phyloP scores from a whole-genome alignment of 2,797 vertebrate genomes.

The Schizopygopsis pylzovi region DNA sequence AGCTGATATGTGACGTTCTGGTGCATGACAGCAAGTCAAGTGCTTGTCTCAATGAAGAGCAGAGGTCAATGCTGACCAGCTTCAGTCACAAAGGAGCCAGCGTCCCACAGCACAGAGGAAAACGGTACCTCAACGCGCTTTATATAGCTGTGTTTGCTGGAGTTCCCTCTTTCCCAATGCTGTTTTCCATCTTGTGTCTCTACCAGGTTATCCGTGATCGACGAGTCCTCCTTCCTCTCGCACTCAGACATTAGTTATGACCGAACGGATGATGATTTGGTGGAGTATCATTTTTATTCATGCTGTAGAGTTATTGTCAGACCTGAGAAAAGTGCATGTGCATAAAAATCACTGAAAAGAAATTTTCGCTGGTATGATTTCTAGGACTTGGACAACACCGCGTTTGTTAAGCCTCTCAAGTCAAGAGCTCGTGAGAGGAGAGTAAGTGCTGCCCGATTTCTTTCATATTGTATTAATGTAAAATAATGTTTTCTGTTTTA shows the following conservation, averaged over 20 bases:
- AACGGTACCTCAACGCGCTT: conserved; percentile 60
- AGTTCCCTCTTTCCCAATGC: neutral
- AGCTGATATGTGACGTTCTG: conserved; percentile 79
- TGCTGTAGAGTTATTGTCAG: conserved; percentile 1
- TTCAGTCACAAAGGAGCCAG: conserved; percentile 70
- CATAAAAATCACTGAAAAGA: neutral
- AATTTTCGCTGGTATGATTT: neutral
- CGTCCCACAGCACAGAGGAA: conserved; percentile 63
- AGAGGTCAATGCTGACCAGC: conserved; percentile 74
- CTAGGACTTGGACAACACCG: conserved; percentile 77
- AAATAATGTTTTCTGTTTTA: neutral
- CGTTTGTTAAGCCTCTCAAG: conserved; percentile 75
- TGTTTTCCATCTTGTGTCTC: conserved; percentile 26
- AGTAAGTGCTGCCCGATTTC: conserved; percentile 67
- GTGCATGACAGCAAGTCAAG: conserved; percentile 75
- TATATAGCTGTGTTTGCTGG: neutral
- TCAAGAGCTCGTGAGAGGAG: conserved; percentile 79
- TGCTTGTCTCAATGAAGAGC: conserved; percentile 76
- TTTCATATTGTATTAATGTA: neutral
- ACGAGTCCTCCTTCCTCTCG: conserved; percentile 76
- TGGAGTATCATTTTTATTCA: conserved; percentile 52
- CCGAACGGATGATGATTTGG: conserved; percentile 79
- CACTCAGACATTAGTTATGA: conserved; percentile 85
- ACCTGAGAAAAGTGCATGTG: conserved; percentile 1
- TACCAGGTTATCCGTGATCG: conserved; percentile 73